Percentiles rank a stretch among this genome's conserved stretches.
Evolutionary conservation across 2,113 vertebrate genomes (phyloP).

Genomic region (Lampris megalopsis): DNA sequence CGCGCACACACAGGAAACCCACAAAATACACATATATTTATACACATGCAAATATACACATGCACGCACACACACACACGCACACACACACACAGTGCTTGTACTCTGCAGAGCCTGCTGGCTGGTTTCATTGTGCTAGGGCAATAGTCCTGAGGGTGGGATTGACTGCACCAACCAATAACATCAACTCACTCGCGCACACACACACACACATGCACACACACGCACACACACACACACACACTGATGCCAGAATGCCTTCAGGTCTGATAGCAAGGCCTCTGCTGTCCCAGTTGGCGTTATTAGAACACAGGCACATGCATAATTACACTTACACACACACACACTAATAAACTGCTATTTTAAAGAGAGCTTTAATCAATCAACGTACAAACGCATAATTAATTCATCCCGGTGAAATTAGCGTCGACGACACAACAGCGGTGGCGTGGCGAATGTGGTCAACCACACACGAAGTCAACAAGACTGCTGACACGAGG

Average conservation of each 20-base stretch:
- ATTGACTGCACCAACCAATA: slow-evolving; percentile 42
- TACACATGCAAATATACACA: slow-evolving; percentile 22
- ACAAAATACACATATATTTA: slow-evolving; percentile 6
- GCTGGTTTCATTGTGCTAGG: slow-evolving; percentile 56
- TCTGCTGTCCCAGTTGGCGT: slow-evolving; percentile 66
- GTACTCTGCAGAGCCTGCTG: slow-evolving; percentile 43
- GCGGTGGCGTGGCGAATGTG: no score
- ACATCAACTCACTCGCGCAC: slow-evolving; percentile 1
- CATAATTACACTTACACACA: slow-evolving; percentile 1
- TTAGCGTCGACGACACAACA: no score
- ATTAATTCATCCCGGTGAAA: neutral
- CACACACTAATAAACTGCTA: slow-evolving; percentile 13
- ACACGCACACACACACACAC: neutral
- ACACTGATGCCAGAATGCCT: slow-evolving; percentile 60
- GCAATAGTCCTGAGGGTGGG: slow-evolving; percentile 40
- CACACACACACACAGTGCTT: slow-evolving; percentile 36
- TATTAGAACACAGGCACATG: slow-evolving; percentile 31
- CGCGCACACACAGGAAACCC: neutral
- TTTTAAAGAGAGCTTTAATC: slow-evolving; percentile 18
- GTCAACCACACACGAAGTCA: no score
- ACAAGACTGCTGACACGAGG: no score
- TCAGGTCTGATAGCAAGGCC: slow-evolving; percentile 50
- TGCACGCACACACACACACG: neutral
- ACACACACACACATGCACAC: slow-evolving; percentile 12
- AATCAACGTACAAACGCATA: neutral